These are phyloP conservation scores for Orchestes rusci DNA, from an alignment of 2,888 invertebrate genomes.

Conservation along the genomic window DNA sequence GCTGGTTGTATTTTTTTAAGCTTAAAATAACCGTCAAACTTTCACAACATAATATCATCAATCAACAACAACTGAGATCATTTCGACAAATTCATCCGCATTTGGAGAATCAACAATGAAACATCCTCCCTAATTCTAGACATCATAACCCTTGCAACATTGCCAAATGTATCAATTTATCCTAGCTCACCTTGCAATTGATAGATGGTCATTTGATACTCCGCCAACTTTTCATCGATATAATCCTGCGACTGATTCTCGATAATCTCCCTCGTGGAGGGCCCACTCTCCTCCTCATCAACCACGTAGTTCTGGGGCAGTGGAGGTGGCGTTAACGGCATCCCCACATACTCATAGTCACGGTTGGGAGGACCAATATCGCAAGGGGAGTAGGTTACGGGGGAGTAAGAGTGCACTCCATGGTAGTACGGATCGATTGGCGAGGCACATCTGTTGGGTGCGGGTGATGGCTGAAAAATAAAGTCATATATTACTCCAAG, in stretches of 20 bases:
- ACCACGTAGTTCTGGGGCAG: conserved; percentile 44
- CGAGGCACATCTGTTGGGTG: conserved; percentile 48
- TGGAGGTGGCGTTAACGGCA: conserved; percentile 62
- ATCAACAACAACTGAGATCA: too few species aligned
- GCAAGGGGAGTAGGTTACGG: conserved; percentile 23
- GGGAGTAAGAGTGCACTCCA: conserved; percentile 33
- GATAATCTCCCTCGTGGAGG: conserved; percentile 86
- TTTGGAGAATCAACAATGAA: too few species aligned
- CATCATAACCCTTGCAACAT: too few species aligned
- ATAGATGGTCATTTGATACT: conserved; percentile 88
- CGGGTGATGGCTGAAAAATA: conserved; percentile 45
- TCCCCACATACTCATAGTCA: conserved; percentile 66
- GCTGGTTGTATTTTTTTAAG: too few species aligned
- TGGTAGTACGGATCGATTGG: conserved; percentile 38
- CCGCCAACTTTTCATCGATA: conserved; percentile 87
- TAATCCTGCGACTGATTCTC: conserved; percentile 92
- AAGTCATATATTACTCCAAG: too few species aligned
- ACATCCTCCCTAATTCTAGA: too few species aligned
- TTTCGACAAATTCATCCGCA: too few species aligned
- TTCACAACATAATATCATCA: too few species aligned
- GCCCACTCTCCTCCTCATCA: conserved; percentile 66
- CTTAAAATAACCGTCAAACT: too few species aligned
- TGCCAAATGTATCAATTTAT: too few species aligned
- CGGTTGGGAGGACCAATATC: conserved; percentile 46
- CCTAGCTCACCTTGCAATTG: conserved; percentile 80